A percentile compares a stretch with the other conserved stretches of the same genome.
Conservation (phyloP, 2,113 vertebrate species). For the Odocoileus hemionus region DNA sequence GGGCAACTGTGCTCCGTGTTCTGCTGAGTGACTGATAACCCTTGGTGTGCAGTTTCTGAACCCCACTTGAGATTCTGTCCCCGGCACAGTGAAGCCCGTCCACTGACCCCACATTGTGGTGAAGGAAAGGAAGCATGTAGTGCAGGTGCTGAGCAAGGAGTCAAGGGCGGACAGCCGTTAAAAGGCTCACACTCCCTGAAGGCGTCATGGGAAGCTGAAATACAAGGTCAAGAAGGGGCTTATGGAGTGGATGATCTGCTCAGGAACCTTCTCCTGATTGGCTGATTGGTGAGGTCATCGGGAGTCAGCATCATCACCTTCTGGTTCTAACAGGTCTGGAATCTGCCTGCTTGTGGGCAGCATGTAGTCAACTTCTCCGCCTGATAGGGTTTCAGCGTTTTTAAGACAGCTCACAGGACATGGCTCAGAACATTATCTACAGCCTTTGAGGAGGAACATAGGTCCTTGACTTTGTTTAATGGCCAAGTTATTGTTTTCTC, state of each 20-base stretch:
- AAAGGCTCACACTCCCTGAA: background rate
- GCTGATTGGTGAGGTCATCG: background rate
- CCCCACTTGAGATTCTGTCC: background rate
- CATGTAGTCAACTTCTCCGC: background rate
- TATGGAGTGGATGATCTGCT: background rate
- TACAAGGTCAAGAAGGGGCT: background rate
- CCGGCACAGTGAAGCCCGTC: accelerated
- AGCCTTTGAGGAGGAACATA: background rate
- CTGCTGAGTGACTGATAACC: background rate
- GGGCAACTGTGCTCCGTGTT: background rate
- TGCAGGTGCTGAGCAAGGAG: background rate
- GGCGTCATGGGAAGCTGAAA: background rate
- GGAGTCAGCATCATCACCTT: background rate
- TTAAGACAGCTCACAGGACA: background rate
- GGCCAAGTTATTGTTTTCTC: background rate
- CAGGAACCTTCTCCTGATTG: background rate
- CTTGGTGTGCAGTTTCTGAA: background rate
- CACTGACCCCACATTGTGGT: background rate
- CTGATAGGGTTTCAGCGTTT: background rate
- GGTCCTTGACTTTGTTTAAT: background rate
- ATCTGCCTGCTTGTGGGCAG: background rate
- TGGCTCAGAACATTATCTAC: background rate
- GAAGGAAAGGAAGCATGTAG: background rate
- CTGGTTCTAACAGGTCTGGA: background rate
- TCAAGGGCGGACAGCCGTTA: background rate